phyloP scores from a whole-genome alignment of 2,113 vertebrate genomes.

The Seriola quinqueradiata region DNA sequence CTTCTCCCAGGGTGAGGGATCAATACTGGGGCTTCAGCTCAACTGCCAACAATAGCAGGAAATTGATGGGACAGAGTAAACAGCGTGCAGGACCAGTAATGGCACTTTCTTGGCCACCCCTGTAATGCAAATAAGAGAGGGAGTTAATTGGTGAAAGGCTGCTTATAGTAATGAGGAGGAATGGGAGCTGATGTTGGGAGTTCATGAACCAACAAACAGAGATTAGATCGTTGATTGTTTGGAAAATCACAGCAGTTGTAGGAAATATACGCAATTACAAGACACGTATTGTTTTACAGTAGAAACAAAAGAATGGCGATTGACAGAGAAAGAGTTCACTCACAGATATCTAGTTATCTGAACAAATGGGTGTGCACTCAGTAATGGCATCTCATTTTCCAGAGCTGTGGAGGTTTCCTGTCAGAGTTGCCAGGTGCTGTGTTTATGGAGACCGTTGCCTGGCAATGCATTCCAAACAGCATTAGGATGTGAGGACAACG shows the following conservation, averaged over 20 bases:
- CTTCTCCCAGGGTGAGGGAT: slow-evolving; percentile 86
- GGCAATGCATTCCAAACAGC: slow-evolving; percentile 83
- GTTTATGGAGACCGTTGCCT: slow-evolving; percentile 77
- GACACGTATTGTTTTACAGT: background rate
- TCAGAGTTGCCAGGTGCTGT: slow-evolving; percentile 80
- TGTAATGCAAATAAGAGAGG: slow-evolving; percentile 67
- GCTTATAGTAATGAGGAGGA: slow-evolving; percentile 64
- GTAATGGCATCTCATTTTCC: slow-evolving; percentile 74
- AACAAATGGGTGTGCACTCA: slow-evolving; percentile 47
- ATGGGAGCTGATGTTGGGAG: slow-evolving; percentile 49
- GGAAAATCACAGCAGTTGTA: slow-evolving; percentile 22
- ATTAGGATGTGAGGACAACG: slow-evolving; percentile 51
- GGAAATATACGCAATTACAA: slow-evolving; percentile 16
- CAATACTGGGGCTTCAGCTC: slow-evolving; percentile 86
- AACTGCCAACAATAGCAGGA: slow-evolving; percentile 88
- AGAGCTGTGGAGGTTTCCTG: slow-evolving; percentile 78
- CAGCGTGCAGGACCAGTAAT: slow-evolving; percentile 70
- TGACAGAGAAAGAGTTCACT: slow-evolving; percentile 21
- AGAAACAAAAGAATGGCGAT: slow-evolving; percentile 10
- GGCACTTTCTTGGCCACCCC: slow-evolving; percentile 73
- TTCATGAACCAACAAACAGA: slow-evolving; percentile 58
- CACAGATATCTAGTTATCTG: slow-evolving; percentile 58
- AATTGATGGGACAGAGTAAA: slow-evolving; percentile 84
- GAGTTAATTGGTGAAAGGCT: slow-evolving; percentile 71
- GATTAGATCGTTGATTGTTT: slow-evolving; percentile 44